Base-by-base conservation (phyloP, 2,797 vertebrate genomes). In the Euphonia xanthogaster region DNA sequence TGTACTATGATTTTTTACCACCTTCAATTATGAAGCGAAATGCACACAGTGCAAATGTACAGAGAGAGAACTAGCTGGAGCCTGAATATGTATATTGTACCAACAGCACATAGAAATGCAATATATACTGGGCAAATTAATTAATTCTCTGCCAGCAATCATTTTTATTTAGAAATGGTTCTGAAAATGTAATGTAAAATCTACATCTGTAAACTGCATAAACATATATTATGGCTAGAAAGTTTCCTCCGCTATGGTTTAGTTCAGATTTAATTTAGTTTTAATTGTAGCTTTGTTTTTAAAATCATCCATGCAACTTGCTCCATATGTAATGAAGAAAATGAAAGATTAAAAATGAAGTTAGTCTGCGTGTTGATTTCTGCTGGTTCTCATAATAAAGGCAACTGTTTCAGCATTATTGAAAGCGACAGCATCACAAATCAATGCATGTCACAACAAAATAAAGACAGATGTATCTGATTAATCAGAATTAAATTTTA, bases 401-500 rank as follows among this genome's bases (percentile, higher is more conserved):
- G 93, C 93, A 97, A 97, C 87, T 79, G 87, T 74, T 97, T 91
- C 96, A 63, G 60, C 67, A 66, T 95, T 97, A 97, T 94, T 95
- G 93, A 97, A 97, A 97, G 96, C 23, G 90, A 96, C 95, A 97
- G 95, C 95, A 90, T 97, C 96, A 96, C 97, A 97, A 98, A 98
- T 98, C 98, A 98, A 96, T 97, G 97, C 66, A 92, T 95, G 96
- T 94, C 96, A 97, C 95, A 96, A 94, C 80, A 95, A 97, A 97
- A 97, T 91, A 95, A 97, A 98, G 98, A 97, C 97, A 97, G 96
- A 97, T 97, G 96, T 90, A 95, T 93, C 97, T 97, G 97, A 98
- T 98, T 98, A 98, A 98, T 97, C 97, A 97, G 96, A 98, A 97
- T 97, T 97, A 97, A 96, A 96, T 97, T 97, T 97, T 88, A 96